Conservation (phyloP, 2,113 vertebrate genomes). For the Peromyscus californicus region DNA sequence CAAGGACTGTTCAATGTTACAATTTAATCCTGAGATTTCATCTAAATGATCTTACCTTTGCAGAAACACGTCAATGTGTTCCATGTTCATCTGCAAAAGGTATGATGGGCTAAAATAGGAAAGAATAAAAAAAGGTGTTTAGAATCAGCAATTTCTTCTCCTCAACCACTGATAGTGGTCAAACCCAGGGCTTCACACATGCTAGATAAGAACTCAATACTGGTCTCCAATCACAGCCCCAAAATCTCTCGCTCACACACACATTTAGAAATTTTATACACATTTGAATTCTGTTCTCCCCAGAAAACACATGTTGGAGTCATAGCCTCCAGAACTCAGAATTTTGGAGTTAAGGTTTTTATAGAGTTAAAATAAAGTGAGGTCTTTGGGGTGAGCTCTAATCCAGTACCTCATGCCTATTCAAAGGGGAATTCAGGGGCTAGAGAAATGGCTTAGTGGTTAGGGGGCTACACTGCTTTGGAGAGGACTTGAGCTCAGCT, state of each 20-base stretch:
- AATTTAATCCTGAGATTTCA: constrained; percentile 47
- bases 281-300: neutral
- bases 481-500: neutral
- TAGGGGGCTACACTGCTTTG: neutral
- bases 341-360: neutral
- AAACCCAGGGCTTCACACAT: neutral
- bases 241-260: neutral
- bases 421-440: neutral
- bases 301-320: neutral
- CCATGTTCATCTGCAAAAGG: constrained; percentile 95
- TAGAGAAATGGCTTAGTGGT: neutral
- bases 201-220: neutral
- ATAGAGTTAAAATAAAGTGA: constrained; percentile 14
- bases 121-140: constrained; percentile 34
- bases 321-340: neutral
- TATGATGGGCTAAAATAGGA: constrained; percentile 92
- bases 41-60: constrained; percentile 90
- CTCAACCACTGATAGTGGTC: neutral
- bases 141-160: neutral
- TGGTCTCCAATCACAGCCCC: neutral
- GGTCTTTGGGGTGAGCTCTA: neutral
- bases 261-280: constrained; percentile 38
- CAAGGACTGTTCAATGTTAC: neutral
- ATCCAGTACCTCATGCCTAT: neutral
- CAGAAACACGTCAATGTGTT: constrained; percentile 90